These are phyloP conservation scores for Percina caprodes DNA, from an alignment of 2,113 vertebrate genomes.

Conservation along the genomic window DNA sequence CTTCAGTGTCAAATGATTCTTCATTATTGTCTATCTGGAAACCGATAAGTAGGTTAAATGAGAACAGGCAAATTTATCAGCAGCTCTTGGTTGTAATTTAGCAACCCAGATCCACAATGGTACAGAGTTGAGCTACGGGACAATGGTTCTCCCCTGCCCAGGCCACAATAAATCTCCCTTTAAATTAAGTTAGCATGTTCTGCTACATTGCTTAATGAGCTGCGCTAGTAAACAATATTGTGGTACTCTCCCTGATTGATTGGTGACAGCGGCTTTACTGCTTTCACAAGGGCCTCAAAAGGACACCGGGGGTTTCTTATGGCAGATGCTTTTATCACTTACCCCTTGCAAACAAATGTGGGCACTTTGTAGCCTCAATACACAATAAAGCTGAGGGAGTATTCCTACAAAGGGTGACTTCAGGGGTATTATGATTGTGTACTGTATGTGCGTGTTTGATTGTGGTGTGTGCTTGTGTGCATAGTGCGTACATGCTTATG, in stretches of 20 bases:
- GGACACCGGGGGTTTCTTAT: conserved; percentile 57
- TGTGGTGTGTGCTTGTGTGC: conserved; percentile 40
- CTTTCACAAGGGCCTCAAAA: conserved; percentile 70
- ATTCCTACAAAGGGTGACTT: conserved; percentile 64
- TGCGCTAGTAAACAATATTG: conserved; percentile 78
- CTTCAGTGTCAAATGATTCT: conserved; percentile 72
- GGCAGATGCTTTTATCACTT: conserved; percentile 63
- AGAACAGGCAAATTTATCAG: conserved; percentile 77
- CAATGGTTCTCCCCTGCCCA: conserved; percentile 57
- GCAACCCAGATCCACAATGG: conserved; percentile 66
- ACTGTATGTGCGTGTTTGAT: conserved; percentile 28
- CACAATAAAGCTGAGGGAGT: conserved; percentile 62
- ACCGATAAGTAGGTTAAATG: conserved; percentile 76
- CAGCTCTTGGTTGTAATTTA: conserved; percentile 75
- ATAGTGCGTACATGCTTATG: conserved; percentile 40
- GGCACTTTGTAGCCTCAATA: conserved; percentile 52
- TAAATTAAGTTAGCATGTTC: conserved; percentile 84
- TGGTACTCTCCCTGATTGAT: conserved; percentile 75
- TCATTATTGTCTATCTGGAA: conserved; percentile 79
- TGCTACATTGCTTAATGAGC: conserved; percentile 82
- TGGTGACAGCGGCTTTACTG: conserved; percentile 69
- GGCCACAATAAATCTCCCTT: conserved; percentile 78
- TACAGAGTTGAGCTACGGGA: conserved; percentile 67
- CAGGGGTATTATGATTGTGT: conserved; percentile 56
- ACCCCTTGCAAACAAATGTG: conserved; percentile 54